Conservation (phyloP, 2,888 invertebrate species). For the Chrysotoxum bicinctum region DNA sequence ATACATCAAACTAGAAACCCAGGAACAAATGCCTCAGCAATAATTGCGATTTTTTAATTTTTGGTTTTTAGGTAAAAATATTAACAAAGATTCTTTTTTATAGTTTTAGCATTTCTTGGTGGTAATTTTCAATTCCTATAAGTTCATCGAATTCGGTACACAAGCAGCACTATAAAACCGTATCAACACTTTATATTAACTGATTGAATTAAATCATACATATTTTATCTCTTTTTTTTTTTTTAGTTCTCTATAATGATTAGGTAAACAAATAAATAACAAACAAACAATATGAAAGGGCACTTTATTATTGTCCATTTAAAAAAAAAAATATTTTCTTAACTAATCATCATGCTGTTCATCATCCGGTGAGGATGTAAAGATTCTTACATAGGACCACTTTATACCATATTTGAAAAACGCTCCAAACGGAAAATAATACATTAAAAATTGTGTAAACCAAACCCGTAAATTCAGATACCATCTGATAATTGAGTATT, state of each 20-base stretch:
- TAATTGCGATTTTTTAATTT: too few species aligned
- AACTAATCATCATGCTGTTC: slow-evolving; percentile 74
- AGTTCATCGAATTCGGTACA: too few species aligned
- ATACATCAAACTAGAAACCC: too few species aligned
- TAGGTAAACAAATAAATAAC: neutral
- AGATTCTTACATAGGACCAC: slow-evolving; percentile 85
- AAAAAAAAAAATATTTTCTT: neutral
- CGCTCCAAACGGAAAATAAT: slow-evolving; percentile 87
- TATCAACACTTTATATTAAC: too few species aligned
- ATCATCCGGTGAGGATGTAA: slow-evolving; percentile 75
- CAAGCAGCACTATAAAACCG: too few species aligned
- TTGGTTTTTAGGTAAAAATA: too few species aligned
- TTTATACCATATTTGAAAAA: slow-evolving; percentile 85
- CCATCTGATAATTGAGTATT: slow-evolving; percentile 83
- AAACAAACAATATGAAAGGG: neutral
- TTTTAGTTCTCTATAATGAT: neutral
- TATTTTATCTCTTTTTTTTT: neutral
- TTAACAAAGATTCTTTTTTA: too few species aligned
- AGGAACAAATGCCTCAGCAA: too few species aligned
- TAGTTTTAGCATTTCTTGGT: too few species aligned
- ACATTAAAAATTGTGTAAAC: slow-evolving; percentile 85
- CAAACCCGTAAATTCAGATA: slow-evolving; percentile 85
- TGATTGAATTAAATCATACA: too few species aligned
- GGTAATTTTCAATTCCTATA: too few species aligned
- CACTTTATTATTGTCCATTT: neutral